Evolutionary conservation across 53 echinoderm and acorn worm genomes (phyloP).

Genomic region (Apostichopus leukothele): DNA sequence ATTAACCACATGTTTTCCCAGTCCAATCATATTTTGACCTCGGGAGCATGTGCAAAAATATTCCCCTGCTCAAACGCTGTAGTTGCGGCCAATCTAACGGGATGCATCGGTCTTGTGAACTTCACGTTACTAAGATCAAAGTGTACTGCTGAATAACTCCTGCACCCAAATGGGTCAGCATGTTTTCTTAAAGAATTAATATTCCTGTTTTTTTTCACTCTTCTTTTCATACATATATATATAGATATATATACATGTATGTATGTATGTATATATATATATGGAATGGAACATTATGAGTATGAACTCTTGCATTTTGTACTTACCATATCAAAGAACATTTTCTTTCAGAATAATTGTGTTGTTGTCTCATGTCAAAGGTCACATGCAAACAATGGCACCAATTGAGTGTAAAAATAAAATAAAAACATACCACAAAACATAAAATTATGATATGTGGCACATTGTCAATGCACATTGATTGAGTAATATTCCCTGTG

Average conservation of each 20-base stretch:
- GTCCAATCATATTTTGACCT: no score
- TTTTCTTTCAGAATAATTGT: neutral
- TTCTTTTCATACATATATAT: neutral
- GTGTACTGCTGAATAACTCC: neutral
- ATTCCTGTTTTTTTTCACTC: neutral
- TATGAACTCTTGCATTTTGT: slow-evolving; percentile 17
- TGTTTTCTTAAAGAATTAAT: slow-evolving; percentile 9
- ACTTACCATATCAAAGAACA: slow-evolving; percentile 13
- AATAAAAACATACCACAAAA: no score
- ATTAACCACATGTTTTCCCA: no score
- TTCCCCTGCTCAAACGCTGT: neutral
- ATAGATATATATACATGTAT: no score
- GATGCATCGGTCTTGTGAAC: neutral
- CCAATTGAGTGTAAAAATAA: no score
- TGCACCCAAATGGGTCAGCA: neutral
- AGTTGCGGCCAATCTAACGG: neutral
- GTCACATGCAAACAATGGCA: no score
- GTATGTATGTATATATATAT: neutral
- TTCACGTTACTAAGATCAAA: neutral
- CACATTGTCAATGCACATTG: no score
- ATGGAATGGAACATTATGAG: slow-evolving; percentile 15
- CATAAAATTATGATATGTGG: no score
- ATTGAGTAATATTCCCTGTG: no score
- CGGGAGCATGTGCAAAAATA: no score
- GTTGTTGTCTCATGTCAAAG: neutral